These are phyloP conservation scores for Oryzias sinensis DNA, from an alignment of 2,797 vertebrate genomes.

Conservation along the genomic window DNA sequence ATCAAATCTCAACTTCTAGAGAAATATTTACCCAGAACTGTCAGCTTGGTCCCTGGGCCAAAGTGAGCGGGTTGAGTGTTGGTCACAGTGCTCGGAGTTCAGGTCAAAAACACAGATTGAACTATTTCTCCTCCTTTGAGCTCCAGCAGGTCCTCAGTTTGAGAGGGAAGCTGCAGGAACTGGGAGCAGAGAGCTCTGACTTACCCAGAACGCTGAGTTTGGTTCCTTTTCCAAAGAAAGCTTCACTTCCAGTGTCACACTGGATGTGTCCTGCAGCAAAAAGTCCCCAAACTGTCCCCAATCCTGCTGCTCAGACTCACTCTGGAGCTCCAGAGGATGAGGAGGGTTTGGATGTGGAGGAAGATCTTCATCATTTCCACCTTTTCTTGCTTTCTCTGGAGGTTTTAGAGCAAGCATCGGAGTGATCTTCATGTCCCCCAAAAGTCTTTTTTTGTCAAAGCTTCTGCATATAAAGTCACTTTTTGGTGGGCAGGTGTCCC, in stretches of 20 bases:
- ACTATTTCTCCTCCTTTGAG: background rate
- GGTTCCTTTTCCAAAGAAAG: slow-evolving; percentile 67
- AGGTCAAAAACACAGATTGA: slow-evolving; percentile 34
- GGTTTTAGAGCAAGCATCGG: background rate
- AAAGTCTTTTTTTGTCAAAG: background rate
- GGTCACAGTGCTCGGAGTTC: slow-evolving; percentile 54
- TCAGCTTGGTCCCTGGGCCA: slow-evolving; percentile 59
- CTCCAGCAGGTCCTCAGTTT: background rate
- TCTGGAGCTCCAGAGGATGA: slow-evolving; percentile 12
- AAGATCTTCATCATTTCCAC: background rate
- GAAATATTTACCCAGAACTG: slow-evolving; percentile 63
- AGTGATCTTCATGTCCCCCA: background rate
- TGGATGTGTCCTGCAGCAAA: slow-evolving; percentile 45
- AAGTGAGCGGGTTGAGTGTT: slow-evolving; percentile 19
- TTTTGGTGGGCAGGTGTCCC: background rate
- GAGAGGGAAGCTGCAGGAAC: background rate
- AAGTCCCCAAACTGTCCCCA: slow-evolving; percentile 19
- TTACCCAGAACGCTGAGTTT: slow-evolving; percentile 68
- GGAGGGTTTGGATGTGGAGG: slow-evolving; percentile 6
- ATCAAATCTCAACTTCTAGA: background rate
- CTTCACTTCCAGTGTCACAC: slow-evolving; percentile 20
- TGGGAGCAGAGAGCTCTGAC: slow-evolving; percentile 15
- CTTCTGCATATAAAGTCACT: background rate
- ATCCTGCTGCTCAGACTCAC: background rate
- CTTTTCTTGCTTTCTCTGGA: background rate